Evolutionary conservation across 1,140 invertebrate genomes (phyloP), one percentile per base, ranked within the genome.

Genomic region (Thaumetopoea pityocampa): DNA sequence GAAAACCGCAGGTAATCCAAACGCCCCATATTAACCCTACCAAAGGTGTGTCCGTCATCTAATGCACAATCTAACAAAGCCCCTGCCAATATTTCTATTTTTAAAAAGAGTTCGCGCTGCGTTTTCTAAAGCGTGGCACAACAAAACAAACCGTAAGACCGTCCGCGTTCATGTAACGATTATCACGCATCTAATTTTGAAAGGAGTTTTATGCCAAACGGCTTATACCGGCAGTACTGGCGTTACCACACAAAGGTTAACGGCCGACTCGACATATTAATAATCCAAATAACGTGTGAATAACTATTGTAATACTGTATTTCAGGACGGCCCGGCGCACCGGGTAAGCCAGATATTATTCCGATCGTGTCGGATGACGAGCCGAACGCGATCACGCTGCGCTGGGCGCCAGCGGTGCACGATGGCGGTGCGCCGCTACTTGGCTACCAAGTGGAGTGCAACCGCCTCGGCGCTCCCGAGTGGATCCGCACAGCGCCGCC

Each of bases 371-470:
- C 88, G 9, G 89, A 91, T 11, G 87, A 91, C 15, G 92, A 93
- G 57, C 92, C 94, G 7, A 92, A 94, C 67, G 91, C 96, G n/a
- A 92, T 96, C 1, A 93, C 93, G 11, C 88, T 99, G 33, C 88
- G 91, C 49, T 98, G 96, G 96, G 88, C 90, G 38, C 88, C 92
- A 18, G 94, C 96, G 17, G 74, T 86, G 18, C 89, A 89, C 60
- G 94, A 97, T 85, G 96, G 96, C 15, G 97, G 96, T 11, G 93
- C 96, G 4, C 92, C 94, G 5, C 92, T 99, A 50, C 91, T 91
- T 33, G 95, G 93, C 2, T 95, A 94, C 53, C 81, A 92, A 23
- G 92, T 95, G 14, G 93, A 95, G 72, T 93, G 94, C 74, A 89
- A 92, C 33, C 88, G 92, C 24, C 87, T 92, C 19, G 92, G 92